A percentile compares a stretch with the other conserved stretches of the same genome.
Conservation (phyloP, 2,797 vertebrate species). For the Podarcis lilfordi region DNA sequence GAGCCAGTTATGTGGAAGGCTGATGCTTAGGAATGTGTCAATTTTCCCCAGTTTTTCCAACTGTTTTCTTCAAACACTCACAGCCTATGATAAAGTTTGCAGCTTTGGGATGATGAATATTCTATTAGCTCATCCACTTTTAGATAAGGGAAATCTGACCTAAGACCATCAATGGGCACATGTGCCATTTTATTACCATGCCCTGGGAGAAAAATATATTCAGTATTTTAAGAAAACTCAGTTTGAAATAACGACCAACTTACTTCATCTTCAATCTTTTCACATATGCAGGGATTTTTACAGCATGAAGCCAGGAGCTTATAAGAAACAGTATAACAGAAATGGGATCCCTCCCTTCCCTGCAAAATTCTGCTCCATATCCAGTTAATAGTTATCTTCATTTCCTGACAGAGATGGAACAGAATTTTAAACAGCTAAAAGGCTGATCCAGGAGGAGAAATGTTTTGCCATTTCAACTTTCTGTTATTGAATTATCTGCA, state of each 20-base stretch:
- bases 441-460: neutral
- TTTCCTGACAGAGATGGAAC: neutral
- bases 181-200: slow-evolving; percentile 46
- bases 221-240: slow-evolving; percentile 46
- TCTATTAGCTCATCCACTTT: slow-evolving; percentile 59
- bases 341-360: slow-evolving; percentile 10
- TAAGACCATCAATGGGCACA: slow-evolving; percentile 57
- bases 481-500: slow-evolving; percentile 23
- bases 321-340: slow-evolving; percentile 24
- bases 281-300: slow-evolving; percentile 48
- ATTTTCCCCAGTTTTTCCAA: slow-evolving; percentile 57
- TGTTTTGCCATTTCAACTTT: neutral
- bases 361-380: neutral
- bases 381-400: slow-evolving; percentile 8
- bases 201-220: slow-evolving; percentile 35
- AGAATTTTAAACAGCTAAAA: slow-evolving; percentile 1
- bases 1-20: neutral
- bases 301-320: slow-evolving; percentile 40
- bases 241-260: slow-evolving; percentile 33
- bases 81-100: slow-evolving; percentile 59
- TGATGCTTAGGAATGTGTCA: neutral
- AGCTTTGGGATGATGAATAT: slow-evolving; percentile 66
- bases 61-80: slow-evolving; percentile 56
- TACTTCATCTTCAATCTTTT: slow-evolving; percentile 57
- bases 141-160: slow-evolving; percentile 43